Evolutionary conservation across 1,140 invertebrate species (phyloP), one percentile per base, ranked within the genome.

Genomic region (Nasonia longicornis): DNA sequence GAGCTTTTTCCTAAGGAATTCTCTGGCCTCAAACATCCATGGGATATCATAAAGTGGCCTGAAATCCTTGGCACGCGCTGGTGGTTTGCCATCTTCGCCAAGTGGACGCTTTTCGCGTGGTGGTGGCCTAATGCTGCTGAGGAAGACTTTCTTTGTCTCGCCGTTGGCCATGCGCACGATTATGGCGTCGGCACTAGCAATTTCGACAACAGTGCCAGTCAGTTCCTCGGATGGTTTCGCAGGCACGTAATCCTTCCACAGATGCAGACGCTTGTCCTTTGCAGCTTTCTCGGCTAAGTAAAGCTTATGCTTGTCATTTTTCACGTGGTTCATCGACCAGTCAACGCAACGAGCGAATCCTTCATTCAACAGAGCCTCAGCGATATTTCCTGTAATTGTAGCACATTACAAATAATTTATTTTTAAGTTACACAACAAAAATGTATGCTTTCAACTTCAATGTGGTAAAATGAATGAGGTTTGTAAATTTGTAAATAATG

Each of bases 271-370:
- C 52, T 95, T 95, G 63, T 98, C 96, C 91, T 99, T 99, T 0
- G 98, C 98, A 84, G 88, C 94, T 94, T 92, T 99, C 96, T 82
- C 98, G 94, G 86, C 94, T 92, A 89, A 97, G 91, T 90, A 90
- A 6, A 99, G 91, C 86, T 96, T 96, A 48, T 97, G 95, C 35
- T 95, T 93, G 72, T 97, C 94, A 72, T 93, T 91, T 88, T 96
- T 96, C 86, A 98, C 96, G 58, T 96, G 94, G 38, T 94, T 95
- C 90, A 99, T 96, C 11, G 97, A 98, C 98, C 98, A 99, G 88
- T 99, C 98, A n/a, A 99, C 97, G 88, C 98, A 99, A 87, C 94
- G 95, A 0, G 97, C 98, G 87, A 98, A 97, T 31, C 98, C 98
- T 91, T 98, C 96, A 72, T 90, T 94, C 73, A 99, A 88, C 64